A percentile compares a stretch with the other conserved stretches of the same genome.
These are phyloP conservation scores for Tenualosa thibaudeaui DNA, from an alignment of 2,797 vertebrate species.

Conservation along the genomic window DNA sequence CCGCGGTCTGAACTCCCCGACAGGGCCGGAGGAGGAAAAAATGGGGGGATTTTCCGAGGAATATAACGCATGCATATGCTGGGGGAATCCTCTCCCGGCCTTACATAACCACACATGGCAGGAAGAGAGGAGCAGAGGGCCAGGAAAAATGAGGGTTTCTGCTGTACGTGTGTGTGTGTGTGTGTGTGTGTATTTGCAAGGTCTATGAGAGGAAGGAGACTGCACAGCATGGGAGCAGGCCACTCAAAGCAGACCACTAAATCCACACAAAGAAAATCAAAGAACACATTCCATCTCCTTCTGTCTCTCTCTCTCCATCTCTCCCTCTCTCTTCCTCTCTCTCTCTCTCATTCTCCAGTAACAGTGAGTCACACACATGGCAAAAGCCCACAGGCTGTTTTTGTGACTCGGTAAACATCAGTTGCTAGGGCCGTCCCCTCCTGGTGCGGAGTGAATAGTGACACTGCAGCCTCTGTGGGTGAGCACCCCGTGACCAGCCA, in stretches of 20 bases:
- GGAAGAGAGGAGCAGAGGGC: constrained; percentile 34
- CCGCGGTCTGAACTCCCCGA: constrained; percentile 11
- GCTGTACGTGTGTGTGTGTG: constrained; percentile 7
- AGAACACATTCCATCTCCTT: constrained; percentile 15
- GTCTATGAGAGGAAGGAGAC: constrained; percentile 14
- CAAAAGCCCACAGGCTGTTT: background rate
- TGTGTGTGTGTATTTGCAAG: background rate
- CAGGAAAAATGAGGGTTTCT: constrained; percentile 16
- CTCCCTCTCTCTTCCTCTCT: background rate
- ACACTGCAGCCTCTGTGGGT: constrained; percentile 10
- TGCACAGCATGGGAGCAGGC: constrained; percentile 1
- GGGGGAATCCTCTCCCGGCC: constrained; percentile 37
- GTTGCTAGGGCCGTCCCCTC: constrained; percentile 9
- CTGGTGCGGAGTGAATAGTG: background rate
- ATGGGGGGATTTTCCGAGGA: constrained; percentile 42
- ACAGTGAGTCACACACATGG: constrained; percentile 21
- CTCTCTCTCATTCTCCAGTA: constrained; percentile 5
- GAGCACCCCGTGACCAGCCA: background rate
- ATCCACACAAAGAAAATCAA: constrained; percentile 19
- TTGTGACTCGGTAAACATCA: constrained; percentile 8
- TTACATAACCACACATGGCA: constrained; percentile 33
- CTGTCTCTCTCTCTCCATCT: background rate
- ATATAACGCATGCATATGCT: constrained; percentile 33
- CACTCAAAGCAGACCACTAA: constrained; percentile 14
- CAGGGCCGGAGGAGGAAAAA: constrained; percentile 24